Base-by-base conservation (phyloP, 2,797 vertebrate species). In the Silurus lanzhouensis region DNA sequence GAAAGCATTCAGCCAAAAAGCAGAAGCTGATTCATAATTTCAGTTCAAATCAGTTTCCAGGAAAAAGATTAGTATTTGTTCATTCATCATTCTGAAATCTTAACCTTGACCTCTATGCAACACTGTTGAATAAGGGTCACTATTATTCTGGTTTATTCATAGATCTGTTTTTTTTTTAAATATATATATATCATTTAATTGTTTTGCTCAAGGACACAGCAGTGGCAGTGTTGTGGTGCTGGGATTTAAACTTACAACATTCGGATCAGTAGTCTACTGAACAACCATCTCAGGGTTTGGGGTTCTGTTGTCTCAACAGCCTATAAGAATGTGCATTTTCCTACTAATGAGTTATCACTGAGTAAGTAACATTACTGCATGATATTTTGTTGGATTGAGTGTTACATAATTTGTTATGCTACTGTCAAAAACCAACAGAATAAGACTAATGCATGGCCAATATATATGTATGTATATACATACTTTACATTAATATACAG, bases 21-120 rank as follows among this genome's bases (percentile, higher is more conserved):
- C 10, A 10, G 70, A 71, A 71, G 38, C 70, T 71, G 70, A 71
- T 48, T n/a, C 70, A 72, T 72, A 19, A 48, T 48, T 72, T n/a
- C 4, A 46, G 44, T 46, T 48, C 5, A 2, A n/a, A 74, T 74
- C 71, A 74, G 10, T 14, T 66, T 25, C 3, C 14, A 74, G n/a
- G 13, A 74, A 72, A n/a, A 48, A 48, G 20, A 48, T 22, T n/a
- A 4, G n/a, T 57, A 57, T 52, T 13, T 13, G 1, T 48, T 72
- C 46, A 48, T 72, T 6, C 20, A 72, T 55, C 48, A 6, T 75
- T 75, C 48, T 2, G 3, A 52, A 13, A 55, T 46, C 48, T 75
- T 1, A n/a, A 6, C 6, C 48, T 75, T 25, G 13, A 17, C 15
- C n/a, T 78, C 57, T 13, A 44, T 44, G 27, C 2, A 25, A 58